Conservation (phyloP, 2,797 vertebrate species). For the Poeciliopsis paucimaculata region DNA sequence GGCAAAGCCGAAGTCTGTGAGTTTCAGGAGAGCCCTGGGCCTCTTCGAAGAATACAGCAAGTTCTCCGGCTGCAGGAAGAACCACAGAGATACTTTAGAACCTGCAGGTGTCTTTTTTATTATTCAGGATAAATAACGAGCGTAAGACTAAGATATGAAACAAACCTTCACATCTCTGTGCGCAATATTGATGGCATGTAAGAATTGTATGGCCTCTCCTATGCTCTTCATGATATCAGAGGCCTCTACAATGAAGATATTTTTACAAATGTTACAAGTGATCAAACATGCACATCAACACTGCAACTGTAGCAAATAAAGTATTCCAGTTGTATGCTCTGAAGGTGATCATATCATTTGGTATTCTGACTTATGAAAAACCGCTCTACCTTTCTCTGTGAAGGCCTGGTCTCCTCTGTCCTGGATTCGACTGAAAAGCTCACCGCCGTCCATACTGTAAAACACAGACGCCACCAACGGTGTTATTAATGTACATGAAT, state of each 20-base stretch:
- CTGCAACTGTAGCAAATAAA: background rate
- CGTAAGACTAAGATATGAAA: background rate
- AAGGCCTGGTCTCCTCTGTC: slow-evolving; percentile 98
- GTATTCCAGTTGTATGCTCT: background rate
- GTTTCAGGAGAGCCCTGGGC: slow-evolving; percentile 90
- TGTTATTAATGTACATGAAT: background rate
- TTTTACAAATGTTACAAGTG: background rate
- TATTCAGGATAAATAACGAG: background rate
- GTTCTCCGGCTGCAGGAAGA: slow-evolving; percentile 89
- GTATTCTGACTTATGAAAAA: background rate
- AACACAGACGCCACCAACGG: slow-evolving; percentile 12
- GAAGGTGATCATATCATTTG: background rate
- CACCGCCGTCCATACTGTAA: slow-evolving; percentile 94
- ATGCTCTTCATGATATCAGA: slow-evolving; percentile 99
- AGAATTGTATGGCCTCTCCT: slow-evolving; percentile 94
- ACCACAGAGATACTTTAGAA: background rate
- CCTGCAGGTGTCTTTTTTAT: background rate
- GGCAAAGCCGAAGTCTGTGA: slow-evolving; percentile 98
- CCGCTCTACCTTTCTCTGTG: slow-evolving; percentile 91
- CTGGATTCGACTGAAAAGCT: slow-evolving; percentile 97
- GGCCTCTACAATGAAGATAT: slow-evolving; percentile 82
- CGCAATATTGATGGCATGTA: slow-evolving; percentile 96
- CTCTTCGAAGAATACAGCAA: slow-evolving; percentile 93
- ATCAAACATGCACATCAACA: background rate
- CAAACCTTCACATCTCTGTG: slow-evolving; percentile 97